Evolutionary conservation across 2,113 vertebrate species (phyloP).

Genomic region (Merops nubicus): DNA sequence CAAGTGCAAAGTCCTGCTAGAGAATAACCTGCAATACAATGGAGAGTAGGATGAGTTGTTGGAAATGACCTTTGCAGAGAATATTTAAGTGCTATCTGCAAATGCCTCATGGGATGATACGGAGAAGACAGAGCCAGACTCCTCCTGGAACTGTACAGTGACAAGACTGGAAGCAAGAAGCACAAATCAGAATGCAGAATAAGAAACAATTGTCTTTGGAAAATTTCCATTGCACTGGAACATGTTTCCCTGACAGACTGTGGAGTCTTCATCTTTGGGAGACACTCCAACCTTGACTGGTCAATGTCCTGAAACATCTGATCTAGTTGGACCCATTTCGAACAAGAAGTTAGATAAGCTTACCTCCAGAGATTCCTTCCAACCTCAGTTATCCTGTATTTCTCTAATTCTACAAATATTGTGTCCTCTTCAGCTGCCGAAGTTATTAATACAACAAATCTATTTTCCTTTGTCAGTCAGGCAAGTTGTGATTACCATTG

Average conservation of each 20-base stretch:
- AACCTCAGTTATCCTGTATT: neutral
- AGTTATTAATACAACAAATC: neutral
- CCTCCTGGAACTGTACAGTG: neutral
- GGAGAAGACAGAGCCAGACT: neutral
- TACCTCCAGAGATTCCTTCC: neutral
- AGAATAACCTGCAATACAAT: neutral
- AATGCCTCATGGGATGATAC: neutral
- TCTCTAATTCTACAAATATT: neutral
- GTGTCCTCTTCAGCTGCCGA: neutral
- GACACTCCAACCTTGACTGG: neutral
- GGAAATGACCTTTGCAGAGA: neutral
- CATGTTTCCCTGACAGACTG: neutral
- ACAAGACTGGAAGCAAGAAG: neutral
- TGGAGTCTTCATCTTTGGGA: neutral
- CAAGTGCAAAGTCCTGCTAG: neutral
- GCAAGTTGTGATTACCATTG: neutral
- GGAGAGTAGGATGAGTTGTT: neutral
- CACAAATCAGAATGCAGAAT: neutral
- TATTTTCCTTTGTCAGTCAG: neutral
- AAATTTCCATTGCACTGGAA: neutral
- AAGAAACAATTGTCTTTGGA: neutral
- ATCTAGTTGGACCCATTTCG: neutral
- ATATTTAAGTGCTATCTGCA: neutral
- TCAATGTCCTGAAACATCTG: neutral
- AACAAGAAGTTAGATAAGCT: neutral